Conservation (phyloP, 2,888 invertebrate species). For the Epicampocera succincta region DNA sequence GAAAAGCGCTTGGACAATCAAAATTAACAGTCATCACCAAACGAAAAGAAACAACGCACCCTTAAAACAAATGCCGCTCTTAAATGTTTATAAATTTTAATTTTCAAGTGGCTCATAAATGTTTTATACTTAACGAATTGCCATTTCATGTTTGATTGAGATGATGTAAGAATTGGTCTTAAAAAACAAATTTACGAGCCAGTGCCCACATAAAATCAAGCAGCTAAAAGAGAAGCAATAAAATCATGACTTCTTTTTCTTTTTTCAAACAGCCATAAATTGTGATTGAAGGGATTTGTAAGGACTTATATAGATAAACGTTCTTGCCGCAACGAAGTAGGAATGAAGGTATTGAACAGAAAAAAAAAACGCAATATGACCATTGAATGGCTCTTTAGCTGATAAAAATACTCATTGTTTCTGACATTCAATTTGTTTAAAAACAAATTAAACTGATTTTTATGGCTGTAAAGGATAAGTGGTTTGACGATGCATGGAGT, state of each 20-base stretch:
- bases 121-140: slow-evolving; percentile 29
- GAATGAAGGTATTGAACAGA: slow-evolving; percentile 5
- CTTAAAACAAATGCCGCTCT: too few species aligned
- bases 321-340: not conserved
- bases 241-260: not conserved
- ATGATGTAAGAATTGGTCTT: slow-evolving; percentile 30
- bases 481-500: too few species aligned
- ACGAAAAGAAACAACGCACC: too few species aligned
- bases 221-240: not conserved
- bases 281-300: slow-evolving; percentile 39
- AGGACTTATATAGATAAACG: slow-evolving; percentile 33
- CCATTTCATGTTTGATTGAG: slow-evolving; percentile 34
- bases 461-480: too few species aligned
- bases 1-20: too few species aligned
- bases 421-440: too few species aligned
- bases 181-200: slow-evolving; percentile 33
- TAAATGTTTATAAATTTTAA: slow-evolving; percentile 35
- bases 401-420: not conserved
- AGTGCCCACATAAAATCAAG: not conserved
- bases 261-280: slow-evolving; percentile 39
- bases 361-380: too few species aligned
- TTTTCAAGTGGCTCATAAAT: slow-evolving; percentile 52
- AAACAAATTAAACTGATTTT: too few species aligned
- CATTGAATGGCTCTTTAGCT: slow-evolving; percentile 21
- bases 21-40: too few species aligned